Evolutionary conservation across 2,113 vertebrate species (phyloP).

Genomic region (Sapayoa aenigma): DNA sequence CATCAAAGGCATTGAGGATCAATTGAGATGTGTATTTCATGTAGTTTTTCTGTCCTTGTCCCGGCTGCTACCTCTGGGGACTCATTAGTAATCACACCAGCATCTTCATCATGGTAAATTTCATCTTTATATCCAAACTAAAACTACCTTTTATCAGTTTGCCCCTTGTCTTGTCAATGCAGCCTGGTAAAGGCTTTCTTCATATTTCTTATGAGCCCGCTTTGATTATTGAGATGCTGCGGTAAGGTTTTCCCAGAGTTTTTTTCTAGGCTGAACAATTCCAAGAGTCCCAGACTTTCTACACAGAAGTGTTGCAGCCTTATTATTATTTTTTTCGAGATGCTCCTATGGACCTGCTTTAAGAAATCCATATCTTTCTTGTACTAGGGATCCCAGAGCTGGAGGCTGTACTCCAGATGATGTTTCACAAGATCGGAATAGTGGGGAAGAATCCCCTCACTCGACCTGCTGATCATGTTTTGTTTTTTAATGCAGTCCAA

Average conservation of each 20-base stretch:
- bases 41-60: not conserved
- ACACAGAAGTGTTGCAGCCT: not conserved
- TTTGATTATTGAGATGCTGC: not conserved
- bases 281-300: not conserved
- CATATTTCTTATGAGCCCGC: not conserved
- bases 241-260: no score
- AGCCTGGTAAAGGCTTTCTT: not conserved
- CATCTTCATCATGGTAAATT: not conserved
- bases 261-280: not conserved
- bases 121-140: not conserved
- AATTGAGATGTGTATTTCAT: not conserved
- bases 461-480: not conserved
- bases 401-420: not conserved
- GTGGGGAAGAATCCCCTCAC: not conserved
- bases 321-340: not conserved
- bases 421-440: rapidly evolving
- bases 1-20: not conserved
- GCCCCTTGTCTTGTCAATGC: not conserved
- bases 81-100: not conserved
- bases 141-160: not conserved
- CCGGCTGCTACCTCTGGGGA: not conserved
- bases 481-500: not conserved
- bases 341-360: not conserved
- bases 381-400: not conserved
- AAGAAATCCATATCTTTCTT: not conserved